Percentiles rank a stretch among this genome's conserved stretches.
These are phyloP conservation scores for Trichosurus vulpecula DNA, from an alignment of 2,797 vertebrate species.

Conservation along the genomic window DNA sequence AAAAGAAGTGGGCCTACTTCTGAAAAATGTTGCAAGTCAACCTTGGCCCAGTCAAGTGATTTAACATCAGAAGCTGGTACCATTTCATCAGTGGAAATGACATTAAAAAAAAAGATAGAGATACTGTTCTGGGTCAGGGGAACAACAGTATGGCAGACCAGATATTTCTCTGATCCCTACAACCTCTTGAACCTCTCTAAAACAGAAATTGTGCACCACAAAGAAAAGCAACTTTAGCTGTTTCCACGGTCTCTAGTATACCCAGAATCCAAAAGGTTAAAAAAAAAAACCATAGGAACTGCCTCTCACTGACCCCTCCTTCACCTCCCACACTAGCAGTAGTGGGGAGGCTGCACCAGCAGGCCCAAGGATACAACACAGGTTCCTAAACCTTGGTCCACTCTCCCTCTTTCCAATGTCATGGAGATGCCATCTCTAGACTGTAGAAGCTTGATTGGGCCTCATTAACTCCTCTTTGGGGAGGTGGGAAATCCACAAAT, in stretches of 20 bases:
- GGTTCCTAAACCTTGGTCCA: neutral
- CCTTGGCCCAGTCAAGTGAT: neutral
- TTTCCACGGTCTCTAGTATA: neutral
- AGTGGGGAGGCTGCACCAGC: neutral
- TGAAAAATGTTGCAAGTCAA: neutral
- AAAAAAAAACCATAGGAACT: neutral
- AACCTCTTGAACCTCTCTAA: neutral
- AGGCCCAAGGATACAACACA: neutral
- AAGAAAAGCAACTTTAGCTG: neutral
- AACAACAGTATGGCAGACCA: fast-evolving
- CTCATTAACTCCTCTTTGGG: too few species aligned
- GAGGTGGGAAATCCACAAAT: too few species aligned
- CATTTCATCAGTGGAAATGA: neutral
- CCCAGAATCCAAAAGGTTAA: neutral
- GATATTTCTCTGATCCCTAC: neutral
- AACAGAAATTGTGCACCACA: neutral
- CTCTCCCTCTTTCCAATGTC: neutral
- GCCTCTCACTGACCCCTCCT: neutral
- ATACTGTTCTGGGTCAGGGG: neutral
- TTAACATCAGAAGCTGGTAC: neutral
- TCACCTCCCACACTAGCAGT: too few species aligned
- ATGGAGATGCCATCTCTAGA: neutral
- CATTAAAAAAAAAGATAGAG: neutral
- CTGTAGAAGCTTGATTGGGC: neutral
- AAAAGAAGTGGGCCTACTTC: neutral